Conservation (phyloP, 1,140 invertebrate genomes). For the Penaeus japonicus region DNA sequence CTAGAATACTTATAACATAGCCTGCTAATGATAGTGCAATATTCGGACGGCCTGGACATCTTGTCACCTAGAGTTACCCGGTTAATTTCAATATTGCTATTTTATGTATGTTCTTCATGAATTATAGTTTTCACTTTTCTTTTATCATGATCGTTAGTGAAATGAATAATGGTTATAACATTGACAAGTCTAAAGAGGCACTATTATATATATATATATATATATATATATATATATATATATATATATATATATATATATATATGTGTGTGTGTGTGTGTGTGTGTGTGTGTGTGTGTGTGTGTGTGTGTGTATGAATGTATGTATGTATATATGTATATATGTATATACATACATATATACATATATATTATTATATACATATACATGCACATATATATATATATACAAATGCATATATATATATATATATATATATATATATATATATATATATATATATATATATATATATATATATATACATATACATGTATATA, state of each 20-base stretch:
- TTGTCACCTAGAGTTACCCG: no score
- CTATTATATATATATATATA: no score
- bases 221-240: not conserved
- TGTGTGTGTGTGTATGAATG: not conserved
- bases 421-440: slow-evolving; percentile 6
- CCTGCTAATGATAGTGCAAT: no score
- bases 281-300: no score
- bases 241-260: not conserved
- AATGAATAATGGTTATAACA: no score
- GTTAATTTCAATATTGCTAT: no score
- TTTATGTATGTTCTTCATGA: no score
- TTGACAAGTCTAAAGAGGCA: no score
- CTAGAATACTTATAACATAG: no score
- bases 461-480: not conserved
- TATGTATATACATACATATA: not conserved
- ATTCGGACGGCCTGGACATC: no score
- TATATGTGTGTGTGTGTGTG: not conserved
- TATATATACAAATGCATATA: not conserved
- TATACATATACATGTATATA: not conserved
- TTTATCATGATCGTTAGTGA: no score
- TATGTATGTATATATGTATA: not conserved
- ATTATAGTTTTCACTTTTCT: no score
- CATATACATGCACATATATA: not conserved
- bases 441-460: not conserved
- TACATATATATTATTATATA: not conserved